These are phyloP conservation scores for Polyommatus icarus DNA, from an alignment of 2,888 invertebrate species.

Conservation along the genomic window DNA sequence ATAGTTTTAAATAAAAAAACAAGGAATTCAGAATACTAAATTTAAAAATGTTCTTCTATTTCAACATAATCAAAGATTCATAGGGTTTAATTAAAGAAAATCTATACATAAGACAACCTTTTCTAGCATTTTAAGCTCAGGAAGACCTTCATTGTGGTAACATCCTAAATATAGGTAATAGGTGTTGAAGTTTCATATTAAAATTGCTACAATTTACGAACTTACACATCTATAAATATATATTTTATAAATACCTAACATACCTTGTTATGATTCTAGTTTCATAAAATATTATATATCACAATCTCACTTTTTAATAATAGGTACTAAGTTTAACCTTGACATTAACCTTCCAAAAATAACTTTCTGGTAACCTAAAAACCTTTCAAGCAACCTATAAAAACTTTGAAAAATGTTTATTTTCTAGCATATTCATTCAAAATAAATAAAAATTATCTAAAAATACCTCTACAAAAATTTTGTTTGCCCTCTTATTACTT, in stretches of 20 bases:
- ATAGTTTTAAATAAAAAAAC: conserved; percentile 2
- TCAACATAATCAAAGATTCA: too few relatives aligned
- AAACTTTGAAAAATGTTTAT: too few relatives aligned
- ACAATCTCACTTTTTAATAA: background rate
- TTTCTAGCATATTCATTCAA: background rate
- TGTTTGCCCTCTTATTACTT: background rate
- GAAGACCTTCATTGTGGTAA: background rate
- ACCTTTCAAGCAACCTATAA: background rate
- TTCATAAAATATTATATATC: background rate
- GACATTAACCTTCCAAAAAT: background rate
- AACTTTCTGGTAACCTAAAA: background rate
- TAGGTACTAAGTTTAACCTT: background rate
- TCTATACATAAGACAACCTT: background rate
- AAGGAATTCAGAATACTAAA: background rate
- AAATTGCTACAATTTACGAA: background rate
- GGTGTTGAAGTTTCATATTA: background rate
- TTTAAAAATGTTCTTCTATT: background rate
- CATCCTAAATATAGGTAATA: background rate
- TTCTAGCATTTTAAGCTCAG: background rate
- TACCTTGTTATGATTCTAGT: background rate
- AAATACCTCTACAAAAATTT: background rate
- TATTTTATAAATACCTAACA: background rate
- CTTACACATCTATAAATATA: background rate
- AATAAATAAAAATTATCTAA: background rate
- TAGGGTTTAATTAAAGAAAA: background rate